Base-by-base conservation (phyloP, 1,140 invertebrate genomes). In the Rhopalosiphum padi region DNA sequence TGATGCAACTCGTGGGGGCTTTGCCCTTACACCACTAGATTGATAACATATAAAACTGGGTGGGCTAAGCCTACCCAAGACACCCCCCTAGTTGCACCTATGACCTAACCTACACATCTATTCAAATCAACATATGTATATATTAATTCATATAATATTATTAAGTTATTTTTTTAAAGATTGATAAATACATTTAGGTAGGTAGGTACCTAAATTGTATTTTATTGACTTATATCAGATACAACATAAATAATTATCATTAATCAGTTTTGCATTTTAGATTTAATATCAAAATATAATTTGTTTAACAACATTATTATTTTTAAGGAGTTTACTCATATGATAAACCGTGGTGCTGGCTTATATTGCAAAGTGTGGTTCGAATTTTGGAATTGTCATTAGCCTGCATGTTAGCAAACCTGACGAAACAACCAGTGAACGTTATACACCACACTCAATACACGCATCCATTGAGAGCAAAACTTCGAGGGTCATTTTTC, bases 371-470 rank as follows among this genome's bases (percentile, higher is more conserved):
- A 94, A 96, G 96, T 6, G 48, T 96, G 0, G 96, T 95, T 93
- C 95, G 96, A 86, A 94, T 94, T 37, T 94, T 96, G 30, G 96
- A 96, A 94, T 95, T 96, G 25, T 95, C 95, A 48, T 96, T 96
- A 96, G 96, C 96, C 18, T 96, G 95, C 91, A 95, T 96, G 11
- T 96, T 97, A 95, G 96, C 96, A 25, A 96, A 96, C 94, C 96
- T 97, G 94, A 96, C 96, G n/a, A 96, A 96, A 91, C 96, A 96
- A 94, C 96, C 96, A 5, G 96, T 96, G 25, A 96, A 96, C 94
- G 95, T 93, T n/a, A 93, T 94, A 90, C 87, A 94, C 41, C 94
- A 94, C 60, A 90, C 94, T 83, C 94, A 93, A 83, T 94, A 94
- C 0, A 93, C 91, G 23, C 91, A 93, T 93, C 91, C 91, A 30